Evolutionary conservation across 1,140 invertebrate species (phyloP).

Genomic region (Cydia pomonella): DNA sequence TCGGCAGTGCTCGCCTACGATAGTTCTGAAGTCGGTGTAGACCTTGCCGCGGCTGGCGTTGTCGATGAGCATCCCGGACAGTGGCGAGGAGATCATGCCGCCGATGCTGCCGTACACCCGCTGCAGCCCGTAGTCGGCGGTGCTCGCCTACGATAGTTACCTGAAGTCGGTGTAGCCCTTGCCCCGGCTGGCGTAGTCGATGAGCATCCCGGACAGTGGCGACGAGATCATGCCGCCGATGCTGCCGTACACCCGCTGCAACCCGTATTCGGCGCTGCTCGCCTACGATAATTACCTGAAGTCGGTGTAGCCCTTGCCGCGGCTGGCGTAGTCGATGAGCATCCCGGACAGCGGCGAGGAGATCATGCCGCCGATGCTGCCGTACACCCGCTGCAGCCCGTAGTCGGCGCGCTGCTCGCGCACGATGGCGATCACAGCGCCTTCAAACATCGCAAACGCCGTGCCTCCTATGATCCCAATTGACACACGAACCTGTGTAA

Average conservation of each 20-base stretch:
- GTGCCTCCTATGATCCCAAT: slow-evolving; percentile 88
- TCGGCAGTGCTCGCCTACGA: slow-evolving; percentile 88
- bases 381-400: slow-evolving; percentile 89
- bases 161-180: slow-evolving; percentile 85
- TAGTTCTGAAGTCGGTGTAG: too few relatives aligned
- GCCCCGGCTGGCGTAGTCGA: slow-evolving; percentile 83
- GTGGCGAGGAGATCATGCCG: slow-evolving; percentile 89
- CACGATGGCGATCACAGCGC: slow-evolving; percentile 89
- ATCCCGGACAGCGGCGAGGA: slow-evolving; percentile 88
- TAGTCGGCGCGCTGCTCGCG: slow-evolving; percentile 90
- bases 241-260: slow-evolving; percentile 89
- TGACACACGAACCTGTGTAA: slow-evolving; percentile 84
- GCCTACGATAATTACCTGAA: slow-evolving; percentile 81
- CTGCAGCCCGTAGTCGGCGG: slow-evolving; percentile 89
- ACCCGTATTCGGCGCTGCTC: slow-evolving; percentile 84
- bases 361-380: slow-evolving; percentile 89
- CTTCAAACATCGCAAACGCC: slow-evolving; percentile 91
- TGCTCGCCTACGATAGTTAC: too few relatives aligned
- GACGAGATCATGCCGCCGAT: slow-evolving; percentile 91
- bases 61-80: slow-evolving; percentile 90
- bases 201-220: slow-evolving; percentile 87
- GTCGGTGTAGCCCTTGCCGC: slow-evolving; percentile 84
- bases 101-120: slow-evolving; percentile 89
- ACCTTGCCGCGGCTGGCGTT: slow-evolving; percentile 81
- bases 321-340: slow-evolving; percentile 85